These are phyloP conservation scores for Drosophila santomea DNA, from an alignment of 1,140 invertebrate genomes.

Conservation along the genomic window DNA sequence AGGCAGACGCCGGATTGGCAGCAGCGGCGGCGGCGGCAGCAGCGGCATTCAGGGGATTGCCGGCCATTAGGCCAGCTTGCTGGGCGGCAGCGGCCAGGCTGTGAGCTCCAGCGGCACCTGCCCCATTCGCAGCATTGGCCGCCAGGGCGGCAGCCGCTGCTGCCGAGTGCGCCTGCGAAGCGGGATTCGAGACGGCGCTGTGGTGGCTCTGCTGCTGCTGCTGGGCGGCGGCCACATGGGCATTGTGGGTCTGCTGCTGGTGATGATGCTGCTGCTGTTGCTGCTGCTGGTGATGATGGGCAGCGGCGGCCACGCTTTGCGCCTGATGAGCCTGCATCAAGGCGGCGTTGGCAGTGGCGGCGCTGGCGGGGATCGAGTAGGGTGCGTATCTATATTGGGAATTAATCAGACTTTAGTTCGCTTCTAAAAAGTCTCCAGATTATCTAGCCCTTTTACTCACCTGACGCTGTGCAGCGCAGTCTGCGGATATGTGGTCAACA, in stretches of 20 bases:
- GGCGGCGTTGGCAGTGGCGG: constrained; percentile 81
- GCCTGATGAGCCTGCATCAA: constrained; percentile 81
- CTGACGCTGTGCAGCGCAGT: constrained; percentile 82
- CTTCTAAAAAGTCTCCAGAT: background rate
- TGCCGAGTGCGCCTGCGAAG: constrained; percentile 75
- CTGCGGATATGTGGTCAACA: constrained; percentile 88
- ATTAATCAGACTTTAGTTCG: background rate
- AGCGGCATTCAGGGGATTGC: constrained; percentile 84
- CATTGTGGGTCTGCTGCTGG: constrained; percentile 64
- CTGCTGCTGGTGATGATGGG: constrained; percentile 79
- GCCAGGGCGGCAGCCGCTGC: constrained; percentile 85
- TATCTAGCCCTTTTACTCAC: constrained; percentile 43
- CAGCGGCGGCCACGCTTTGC: constrained; percentile 84
- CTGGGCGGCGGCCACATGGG: constrained; percentile 72
- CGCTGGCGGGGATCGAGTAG: constrained; percentile 83
- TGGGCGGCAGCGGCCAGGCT: constrained; percentile 84
- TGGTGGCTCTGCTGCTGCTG: constrained; percentile 68
- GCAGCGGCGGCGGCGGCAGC: constrained; percentile 84
- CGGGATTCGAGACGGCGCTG: constrained; percentile 81
- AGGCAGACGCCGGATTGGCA: constrained; percentile 88
- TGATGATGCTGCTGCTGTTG: constrained; percentile 74
- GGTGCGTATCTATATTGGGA: constrained; percentile 73
- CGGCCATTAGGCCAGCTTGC: constrained; percentile 84
- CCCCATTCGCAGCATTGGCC: constrained; percentile 85
- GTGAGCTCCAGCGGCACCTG: constrained; percentile 77